phyloP scores from a whole-genome alignment of 2,113 vertebrate species.

The Pipa parva region DNA sequence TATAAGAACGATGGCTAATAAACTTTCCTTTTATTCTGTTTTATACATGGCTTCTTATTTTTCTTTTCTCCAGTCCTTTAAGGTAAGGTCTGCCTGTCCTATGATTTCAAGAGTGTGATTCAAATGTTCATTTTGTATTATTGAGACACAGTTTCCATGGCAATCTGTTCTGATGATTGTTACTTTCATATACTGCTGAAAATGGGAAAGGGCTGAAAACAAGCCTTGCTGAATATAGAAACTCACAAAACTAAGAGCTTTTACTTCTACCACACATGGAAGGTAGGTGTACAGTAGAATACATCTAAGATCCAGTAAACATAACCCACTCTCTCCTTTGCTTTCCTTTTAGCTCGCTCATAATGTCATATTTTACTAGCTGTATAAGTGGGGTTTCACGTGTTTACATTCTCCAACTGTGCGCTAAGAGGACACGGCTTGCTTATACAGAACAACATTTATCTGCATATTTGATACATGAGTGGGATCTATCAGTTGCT shows the following conservation, averaged over 20 bases:
- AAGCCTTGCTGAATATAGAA: background rate
- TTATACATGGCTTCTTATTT: background rate
- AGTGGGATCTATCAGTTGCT: too few relatives aligned
- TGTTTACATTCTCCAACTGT: too few relatives aligned
- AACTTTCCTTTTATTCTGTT: too few relatives aligned
- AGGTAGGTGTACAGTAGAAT: background rate
- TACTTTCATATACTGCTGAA: background rate
- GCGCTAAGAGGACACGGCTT: too few relatives aligned
- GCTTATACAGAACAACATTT: too few relatives aligned
- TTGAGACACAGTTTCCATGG: conserved; percentile 1
- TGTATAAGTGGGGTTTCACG: too few relatives aligned
- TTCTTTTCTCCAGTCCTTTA: background rate
- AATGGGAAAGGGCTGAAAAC: background rate
- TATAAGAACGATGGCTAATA: too few relatives aligned
- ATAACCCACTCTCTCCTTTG: too few relatives aligned
- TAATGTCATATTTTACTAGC: too few relatives aligned
- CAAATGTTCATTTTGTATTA: background rate
- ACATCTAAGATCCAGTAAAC: too few relatives aligned
- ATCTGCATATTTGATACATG: too few relatives aligned
- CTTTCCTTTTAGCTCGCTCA: too few relatives aligned
- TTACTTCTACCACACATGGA: background rate
- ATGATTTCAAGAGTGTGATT: background rate
- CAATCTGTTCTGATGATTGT: background rate
- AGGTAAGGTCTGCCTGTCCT: background rate
- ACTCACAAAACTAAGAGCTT: background rate